Percentiles rank a stretch among this genome's conserved stretches.
phyloP scores from a whole-genome alignment of 2,113 vertebrate species.

The Sander lucioperca region DNA sequence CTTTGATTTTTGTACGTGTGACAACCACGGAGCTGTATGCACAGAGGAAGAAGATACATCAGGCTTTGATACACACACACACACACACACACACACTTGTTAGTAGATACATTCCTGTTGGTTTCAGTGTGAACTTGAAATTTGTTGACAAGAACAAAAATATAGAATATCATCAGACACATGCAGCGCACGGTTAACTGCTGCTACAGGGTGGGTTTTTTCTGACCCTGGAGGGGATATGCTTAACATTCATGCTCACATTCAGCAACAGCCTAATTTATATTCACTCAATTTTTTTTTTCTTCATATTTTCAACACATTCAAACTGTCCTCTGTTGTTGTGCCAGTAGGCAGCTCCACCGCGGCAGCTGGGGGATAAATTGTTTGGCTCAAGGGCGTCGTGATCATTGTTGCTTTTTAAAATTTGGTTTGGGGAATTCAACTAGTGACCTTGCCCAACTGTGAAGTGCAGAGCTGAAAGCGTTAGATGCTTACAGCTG shows the following conservation, averaged over 20 bases:
- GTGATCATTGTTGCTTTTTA: neutral
- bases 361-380: constrained; percentile 18
- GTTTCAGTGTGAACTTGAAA: neutral
- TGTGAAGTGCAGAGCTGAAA: neutral
- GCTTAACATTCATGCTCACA: constrained; percentile 13
- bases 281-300: constrained; percentile 12
- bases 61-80: neutral
- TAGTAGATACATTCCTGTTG: neutral
- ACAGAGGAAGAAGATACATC: neutral
- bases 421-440: neutral
- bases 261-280: constrained; percentile 25
- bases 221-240: neutral
- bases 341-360: constrained; percentile 21
- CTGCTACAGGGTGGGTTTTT: neutral
- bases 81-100: neutral
- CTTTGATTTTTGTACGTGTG: too few relatives aligned
- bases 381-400: constrained; percentile 31
- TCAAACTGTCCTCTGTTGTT: neutral
- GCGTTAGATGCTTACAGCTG: neutral
- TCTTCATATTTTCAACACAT: constrained; percentile 6
- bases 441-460: neutral
- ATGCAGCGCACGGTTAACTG: neutral
- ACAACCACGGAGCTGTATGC: neutral
- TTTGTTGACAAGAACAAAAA: neutral
- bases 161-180: too few relatives aligned